phyloP scores from a whole-genome alignment of 2,113 vertebrate species.

The Paradisaea rubra region DNA sequence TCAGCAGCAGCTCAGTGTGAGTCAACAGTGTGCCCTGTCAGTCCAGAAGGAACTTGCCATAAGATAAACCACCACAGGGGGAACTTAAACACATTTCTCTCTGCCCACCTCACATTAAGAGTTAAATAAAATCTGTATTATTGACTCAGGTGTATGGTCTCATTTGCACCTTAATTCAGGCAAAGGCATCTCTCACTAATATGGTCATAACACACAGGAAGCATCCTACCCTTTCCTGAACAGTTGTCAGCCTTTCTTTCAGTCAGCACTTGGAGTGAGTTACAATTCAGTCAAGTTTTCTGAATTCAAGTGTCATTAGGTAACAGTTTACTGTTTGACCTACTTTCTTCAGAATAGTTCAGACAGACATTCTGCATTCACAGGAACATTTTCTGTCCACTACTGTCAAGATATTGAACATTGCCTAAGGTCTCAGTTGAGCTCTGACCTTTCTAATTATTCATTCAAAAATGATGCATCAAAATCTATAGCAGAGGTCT shows the following conservation, averaged over 20 bases:
- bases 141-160: accelerated
- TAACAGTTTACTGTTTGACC: background rate
- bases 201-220: background rate
- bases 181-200: background rate
- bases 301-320: background rate
- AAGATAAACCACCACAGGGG: background rate
- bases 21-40: background rate
- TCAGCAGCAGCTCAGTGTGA: background rate
- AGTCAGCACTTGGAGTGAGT: background rate
- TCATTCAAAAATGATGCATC: background rate
- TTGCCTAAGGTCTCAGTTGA: background rate
- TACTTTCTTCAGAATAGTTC: background rate
- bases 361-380: background rate
- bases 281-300: background rate
- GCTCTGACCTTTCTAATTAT: background rate
- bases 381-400: background rate
- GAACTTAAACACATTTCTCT: background rate
- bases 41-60: background rate
- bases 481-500: background rate
- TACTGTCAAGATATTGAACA: background rate
- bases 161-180: background rate
- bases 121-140: background rate
- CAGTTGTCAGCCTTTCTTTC: background rate
- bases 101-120: background rate
- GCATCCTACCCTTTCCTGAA: background rate